Evolutionary conservation across 2,888 invertebrate species (phyloP).

Genomic region (Dorcus hopei): DNA sequence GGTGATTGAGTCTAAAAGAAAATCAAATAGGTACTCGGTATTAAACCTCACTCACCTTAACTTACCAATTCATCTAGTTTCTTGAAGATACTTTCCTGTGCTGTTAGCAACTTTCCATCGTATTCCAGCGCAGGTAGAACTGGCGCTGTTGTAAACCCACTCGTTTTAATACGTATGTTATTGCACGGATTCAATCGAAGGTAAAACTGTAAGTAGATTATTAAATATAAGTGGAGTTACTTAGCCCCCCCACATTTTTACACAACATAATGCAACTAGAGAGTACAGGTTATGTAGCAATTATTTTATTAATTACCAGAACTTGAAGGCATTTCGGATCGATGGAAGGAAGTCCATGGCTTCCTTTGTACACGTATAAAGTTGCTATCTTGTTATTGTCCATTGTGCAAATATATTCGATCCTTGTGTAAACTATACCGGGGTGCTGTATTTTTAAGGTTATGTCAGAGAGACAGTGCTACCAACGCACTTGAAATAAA

Average conservation of each 20-base stretch:
- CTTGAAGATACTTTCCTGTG: slow-evolving; percentile 4
- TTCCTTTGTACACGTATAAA: slow-evolving; percentile 62
- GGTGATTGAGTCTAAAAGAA: background rate
- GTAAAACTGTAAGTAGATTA: slow-evolving; percentile 2
- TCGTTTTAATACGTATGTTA: slow-evolving; percentile 9
- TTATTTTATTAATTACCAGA: slow-evolving; percentile 50
- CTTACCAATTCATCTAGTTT: slow-evolving; percentile 11
- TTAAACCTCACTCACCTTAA: background rate
- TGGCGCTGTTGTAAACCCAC: slow-evolving; percentile 12
- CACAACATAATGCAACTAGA: background rate
- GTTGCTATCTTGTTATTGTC: slow-evolving; percentile 2
- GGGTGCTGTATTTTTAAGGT: too few relatives aligned
- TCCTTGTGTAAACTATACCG: too few relatives aligned
- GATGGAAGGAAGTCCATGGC: slow-evolving; percentile 65
- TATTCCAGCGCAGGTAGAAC: slow-evolving; percentile 9
- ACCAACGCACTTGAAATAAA: too few relatives aligned
- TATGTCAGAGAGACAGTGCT: too few relatives aligned
- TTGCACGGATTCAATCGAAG: slow-evolving; percentile 3
- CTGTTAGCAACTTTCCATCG: slow-evolving; percentile 5
- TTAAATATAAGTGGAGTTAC: too few relatives aligned
- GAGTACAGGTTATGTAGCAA: background rate
- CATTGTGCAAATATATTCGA: too few relatives aligned
- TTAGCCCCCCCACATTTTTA: too few relatives aligned
- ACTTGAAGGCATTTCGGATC: slow-evolving; percentile 61
- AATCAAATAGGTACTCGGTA: background rate